phyloP scores from a whole-genome alignment of 1,140 invertebrate genomes.

The Antheraea mylitta region DNA sequence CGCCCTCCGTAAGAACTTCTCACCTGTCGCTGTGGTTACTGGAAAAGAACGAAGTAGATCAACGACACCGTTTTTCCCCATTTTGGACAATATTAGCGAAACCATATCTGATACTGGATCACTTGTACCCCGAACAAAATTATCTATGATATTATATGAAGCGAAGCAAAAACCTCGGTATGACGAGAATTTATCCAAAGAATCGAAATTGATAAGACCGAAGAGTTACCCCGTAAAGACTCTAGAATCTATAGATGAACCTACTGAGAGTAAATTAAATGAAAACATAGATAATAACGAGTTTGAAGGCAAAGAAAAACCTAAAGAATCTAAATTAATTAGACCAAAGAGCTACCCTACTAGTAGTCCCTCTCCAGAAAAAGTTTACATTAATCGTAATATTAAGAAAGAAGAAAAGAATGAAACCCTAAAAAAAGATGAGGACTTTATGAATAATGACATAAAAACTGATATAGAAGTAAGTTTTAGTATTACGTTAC shows the following conservation, averaged over 20 bases:
- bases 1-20: conserved; percentile 58
- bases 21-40: conserved; percentile 53
- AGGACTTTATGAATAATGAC: conserved; percentile 28
- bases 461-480: conserved; percentile 69
- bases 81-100: conserved; percentile 75
- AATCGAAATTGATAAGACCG: conserved; percentile 63
- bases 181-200: conserved; percentile 34
- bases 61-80: conserved; percentile 72
- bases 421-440: conserved; percentile 31
- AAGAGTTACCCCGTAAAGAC: conserved; percentile 74
- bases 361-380: conserved; percentile 68
- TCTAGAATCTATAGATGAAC: conserved; percentile 51
- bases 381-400: conserved; percentile 51
- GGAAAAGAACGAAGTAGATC: conserved; percentile 70
- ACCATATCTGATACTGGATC: conserved; percentile 31
- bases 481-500: conserved; percentile 74
- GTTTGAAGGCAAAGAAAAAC: conserved; percentile 43
- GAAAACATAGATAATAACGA: conserved; percentile 40
- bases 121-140: conserved; percentile 13
- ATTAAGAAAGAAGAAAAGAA: conserved; percentile 48
- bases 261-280: conserved; percentile 28
- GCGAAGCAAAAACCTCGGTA: conserved; percentile 25
- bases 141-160: conserved; percentile 15
- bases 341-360: conserved; percentile 81
- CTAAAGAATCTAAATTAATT: conserved; percentile 80